phyloP scores from a whole-genome alignment of 2,888 invertebrate species.

The Eilema sororculum region DNA sequence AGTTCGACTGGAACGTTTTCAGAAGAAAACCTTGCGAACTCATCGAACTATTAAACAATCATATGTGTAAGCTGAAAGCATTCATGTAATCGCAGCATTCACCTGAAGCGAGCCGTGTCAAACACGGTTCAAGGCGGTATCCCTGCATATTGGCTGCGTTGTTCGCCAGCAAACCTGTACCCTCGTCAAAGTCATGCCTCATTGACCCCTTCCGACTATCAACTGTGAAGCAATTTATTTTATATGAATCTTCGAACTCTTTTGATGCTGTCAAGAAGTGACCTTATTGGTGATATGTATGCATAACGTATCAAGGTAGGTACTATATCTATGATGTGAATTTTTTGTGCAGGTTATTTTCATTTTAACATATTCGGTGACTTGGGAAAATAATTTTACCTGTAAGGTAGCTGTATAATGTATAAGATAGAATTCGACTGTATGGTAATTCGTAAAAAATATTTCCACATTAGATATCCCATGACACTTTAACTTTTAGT shows the following conservation, averaged over 20 bases:
- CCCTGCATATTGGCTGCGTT: conserved; percentile 75
- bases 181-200: conserved; percentile 85
- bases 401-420: too few species aligned
- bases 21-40: not conserved
- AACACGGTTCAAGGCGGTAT: conserved; percentile 73
- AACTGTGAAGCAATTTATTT: conserved; percentile 83
- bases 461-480: not conserved
- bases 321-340: conserved; percentile 22
- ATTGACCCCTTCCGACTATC: conserved; percentile 82
- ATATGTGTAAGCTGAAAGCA: conserved; percentile 30
- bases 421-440: too few species aligned
- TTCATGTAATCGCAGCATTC: conserved; percentile 55
- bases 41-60: conserved; percentile 31
- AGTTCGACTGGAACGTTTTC: not conserved
- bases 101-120: conserved; percentile 78
- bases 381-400: not conserved
- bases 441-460: not conserved
- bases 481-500: not conserved
- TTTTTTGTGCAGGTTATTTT: not conserved
- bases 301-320: conserved; percentile 38
- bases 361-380: not conserved
- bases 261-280: conserved; percentile 77
- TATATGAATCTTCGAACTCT: conserved; percentile 81
- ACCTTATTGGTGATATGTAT: conserved; percentile 63
- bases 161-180: conserved; percentile 52